A percentile compares a stretch with the other conserved stretches of the same genome.
Conservation (phyloP, 2,113 vertebrate species). For the Pterocles orientalis region DNA sequence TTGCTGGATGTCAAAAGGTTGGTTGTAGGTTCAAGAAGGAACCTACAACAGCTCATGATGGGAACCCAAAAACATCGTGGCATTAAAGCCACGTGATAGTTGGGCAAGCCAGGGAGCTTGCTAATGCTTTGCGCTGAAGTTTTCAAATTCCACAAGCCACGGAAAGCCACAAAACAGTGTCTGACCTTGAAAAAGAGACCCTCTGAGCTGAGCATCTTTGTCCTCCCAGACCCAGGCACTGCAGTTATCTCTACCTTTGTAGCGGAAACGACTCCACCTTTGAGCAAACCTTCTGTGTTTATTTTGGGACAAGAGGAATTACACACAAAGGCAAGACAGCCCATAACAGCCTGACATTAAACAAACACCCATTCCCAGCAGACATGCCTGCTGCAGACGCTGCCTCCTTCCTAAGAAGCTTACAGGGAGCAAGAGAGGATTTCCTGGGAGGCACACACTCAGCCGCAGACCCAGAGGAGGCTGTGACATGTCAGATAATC, state of each 20-base stretch:
- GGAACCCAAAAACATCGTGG: background rate
- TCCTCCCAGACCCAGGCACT: too few relatives aligned
- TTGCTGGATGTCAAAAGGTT: background rate
- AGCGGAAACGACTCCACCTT: background rate
- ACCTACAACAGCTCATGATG: background rate
- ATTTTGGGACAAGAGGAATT: background rate
- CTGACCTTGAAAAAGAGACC: background rate
- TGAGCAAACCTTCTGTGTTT: background rate
- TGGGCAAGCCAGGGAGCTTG: background rate
- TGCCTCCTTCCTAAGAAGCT: background rate
- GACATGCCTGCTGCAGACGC: background rate
- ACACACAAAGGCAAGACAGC: background rate
- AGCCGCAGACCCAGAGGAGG: background rate
- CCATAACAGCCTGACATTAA: background rate
- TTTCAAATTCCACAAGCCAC: background rate
- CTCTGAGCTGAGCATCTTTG: background rate
- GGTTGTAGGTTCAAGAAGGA: background rate
- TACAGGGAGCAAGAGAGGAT: background rate
- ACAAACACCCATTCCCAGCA: background rate
- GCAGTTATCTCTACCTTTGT: background rate
- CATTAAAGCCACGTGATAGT: background rate
- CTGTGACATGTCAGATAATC: fast-evolving
- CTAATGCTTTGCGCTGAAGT: background rate
- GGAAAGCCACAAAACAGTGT: background rate
- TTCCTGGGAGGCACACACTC: background rate